Evolutionary conservation across 2,797 vertebrate genomes (phyloP).

Genomic region (Acanthornis magna): DNA sequence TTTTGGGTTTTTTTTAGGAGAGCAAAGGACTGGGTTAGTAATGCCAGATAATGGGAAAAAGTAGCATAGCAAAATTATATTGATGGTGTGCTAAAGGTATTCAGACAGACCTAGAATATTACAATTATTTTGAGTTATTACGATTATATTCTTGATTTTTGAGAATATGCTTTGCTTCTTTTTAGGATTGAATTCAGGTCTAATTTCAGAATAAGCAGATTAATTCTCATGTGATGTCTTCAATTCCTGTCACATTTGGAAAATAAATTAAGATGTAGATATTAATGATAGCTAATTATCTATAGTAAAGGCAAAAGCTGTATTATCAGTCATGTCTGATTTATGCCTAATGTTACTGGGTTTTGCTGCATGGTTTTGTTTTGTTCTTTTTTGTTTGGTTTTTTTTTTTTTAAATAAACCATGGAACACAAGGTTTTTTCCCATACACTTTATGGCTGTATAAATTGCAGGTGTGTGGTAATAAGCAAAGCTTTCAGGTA

Average conservation of each 20-base stretch:
- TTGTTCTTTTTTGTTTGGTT: rapidly evolving
- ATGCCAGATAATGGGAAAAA: not conserved
- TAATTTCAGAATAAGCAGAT: not conserved
- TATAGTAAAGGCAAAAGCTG: not conserved
- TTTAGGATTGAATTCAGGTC: not conserved
- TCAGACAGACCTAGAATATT: not conserved
- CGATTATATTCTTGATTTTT: not conserved
- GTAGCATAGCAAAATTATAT: not conserved
- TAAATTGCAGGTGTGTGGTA: not conserved
- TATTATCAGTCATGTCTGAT: not conserved
- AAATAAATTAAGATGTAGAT: not conserved
- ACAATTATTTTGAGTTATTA: too few species aligned
- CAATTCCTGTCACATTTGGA: not conserved
- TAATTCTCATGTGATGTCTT: not conserved
- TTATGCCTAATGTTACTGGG: not conserved
- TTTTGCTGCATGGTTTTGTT: not conserved
- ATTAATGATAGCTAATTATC: not conserved
- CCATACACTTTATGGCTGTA: not conserved
- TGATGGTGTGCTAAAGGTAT: not conserved
- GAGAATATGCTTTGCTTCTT: not conserved
- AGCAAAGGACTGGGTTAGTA: not conserved
- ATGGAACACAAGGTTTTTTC: not conserved
- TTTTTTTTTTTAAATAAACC: not conserved
- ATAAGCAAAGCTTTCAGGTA: not conserved
- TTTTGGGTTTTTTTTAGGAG: not conserved